Base-by-base conservation (phyloP, 2,797 vertebrate genomes). In the Heliangelus exortis region DNA sequence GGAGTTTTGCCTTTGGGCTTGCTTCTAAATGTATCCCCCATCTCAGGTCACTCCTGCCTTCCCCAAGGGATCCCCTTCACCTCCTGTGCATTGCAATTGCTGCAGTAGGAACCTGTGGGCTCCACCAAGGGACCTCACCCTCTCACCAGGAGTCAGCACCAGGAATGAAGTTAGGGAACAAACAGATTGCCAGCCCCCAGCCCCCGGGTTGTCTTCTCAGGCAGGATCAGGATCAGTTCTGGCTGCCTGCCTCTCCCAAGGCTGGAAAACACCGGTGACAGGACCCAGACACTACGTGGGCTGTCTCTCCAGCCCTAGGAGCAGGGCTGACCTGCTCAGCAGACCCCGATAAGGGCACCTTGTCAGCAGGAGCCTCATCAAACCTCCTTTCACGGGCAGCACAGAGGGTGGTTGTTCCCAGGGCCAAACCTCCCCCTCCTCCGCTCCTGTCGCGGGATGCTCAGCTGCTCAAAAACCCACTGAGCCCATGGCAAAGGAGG, bases 371-470 rank as follows among this genome's bases (percentile, higher is more conserved):
- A 85, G 79, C 71, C 45, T 75, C 28, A 87, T 96, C 94, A 97
- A 97, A 43, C 91, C 65, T 20, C 92, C 93, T 97, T 97, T 97
- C 96, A 97, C 61, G 2, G 89, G 69, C 96, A 78, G 74, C 78
- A 97, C 97, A 97, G 96, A 97, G 91, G 63, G 5, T 9, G 10
- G 79, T 94, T 97, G 97, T 97, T 97, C 92, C 80, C 57, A 0
- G 89, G 95, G 91, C 95, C 89, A 90, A 95, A 36, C 84, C 87
- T 89, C 84, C 65, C 71, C 51, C 91, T 67, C 59, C 85, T 50
- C 84, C 1, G 62, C 87, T 76, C 78, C 96, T 62, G 76, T 91
- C 53, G 19, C n/a, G 59, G 95, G 92, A 74, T n/a, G 7, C 91
- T 84, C 45, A 4, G 93, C 93, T 59, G 89, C 94, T 84, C 59